Conservation (phyloP, 2,113 vertebrate genomes). For the Oncorhynchus mykiss region DNA sequence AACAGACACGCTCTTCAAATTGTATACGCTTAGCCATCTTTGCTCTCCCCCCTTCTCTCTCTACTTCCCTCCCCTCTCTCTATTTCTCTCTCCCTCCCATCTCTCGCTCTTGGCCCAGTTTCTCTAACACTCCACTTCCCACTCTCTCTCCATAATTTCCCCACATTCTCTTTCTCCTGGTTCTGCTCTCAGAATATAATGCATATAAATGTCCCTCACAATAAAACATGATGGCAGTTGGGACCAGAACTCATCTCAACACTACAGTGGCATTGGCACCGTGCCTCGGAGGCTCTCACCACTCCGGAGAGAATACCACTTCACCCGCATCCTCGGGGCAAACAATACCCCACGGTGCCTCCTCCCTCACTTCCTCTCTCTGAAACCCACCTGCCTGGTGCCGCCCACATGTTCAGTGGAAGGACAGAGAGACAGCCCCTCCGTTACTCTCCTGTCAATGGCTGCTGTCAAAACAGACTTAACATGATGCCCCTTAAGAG, state of each 20-base stretch:
- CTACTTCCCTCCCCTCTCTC: not conserved
- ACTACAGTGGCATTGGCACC: not conserved
- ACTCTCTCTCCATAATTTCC: not conserved
- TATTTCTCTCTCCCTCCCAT: not conserved
- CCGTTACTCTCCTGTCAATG: not conserved
- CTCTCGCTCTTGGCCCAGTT: not conserved
- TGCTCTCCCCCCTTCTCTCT: not conserved
- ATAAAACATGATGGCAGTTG: not conserved
- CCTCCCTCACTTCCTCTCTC: not conserved
- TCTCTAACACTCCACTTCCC: too few relatives aligned
- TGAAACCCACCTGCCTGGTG: not conserved
- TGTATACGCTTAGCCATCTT: conserved; percentile 5
- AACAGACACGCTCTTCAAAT: conserved; percentile 15
- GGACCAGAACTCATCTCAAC: not conserved
- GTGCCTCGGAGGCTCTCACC: not conserved
- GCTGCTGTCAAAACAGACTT: conserved; percentile 8
- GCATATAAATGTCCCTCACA: not conserved
- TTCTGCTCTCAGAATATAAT: not conserved
- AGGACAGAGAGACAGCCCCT: conserved; percentile 1
- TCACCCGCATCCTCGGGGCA: not conserved
- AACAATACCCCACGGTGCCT: not conserved
- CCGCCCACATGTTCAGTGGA: not conserved
- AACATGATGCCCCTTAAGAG: too few relatives aligned
- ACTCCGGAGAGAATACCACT: not conserved
- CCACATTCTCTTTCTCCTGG: not conserved